phyloP scores from a whole-genome alignment of 1,140 invertebrate species.

The Olivierus martensii region DNA sequence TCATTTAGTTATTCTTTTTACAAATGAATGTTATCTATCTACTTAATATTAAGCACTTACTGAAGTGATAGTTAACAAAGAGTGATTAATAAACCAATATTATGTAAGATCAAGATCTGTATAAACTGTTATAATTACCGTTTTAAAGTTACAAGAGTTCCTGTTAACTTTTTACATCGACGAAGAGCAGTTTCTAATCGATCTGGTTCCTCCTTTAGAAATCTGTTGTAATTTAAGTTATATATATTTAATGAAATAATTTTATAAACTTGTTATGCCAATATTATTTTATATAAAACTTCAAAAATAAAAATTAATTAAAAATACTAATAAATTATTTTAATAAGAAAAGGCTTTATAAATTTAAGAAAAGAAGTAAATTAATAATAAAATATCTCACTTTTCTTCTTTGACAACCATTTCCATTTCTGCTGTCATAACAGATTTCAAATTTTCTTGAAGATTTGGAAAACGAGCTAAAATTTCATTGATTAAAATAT shows the following conservation, averaged over 20 bases:
- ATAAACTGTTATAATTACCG: constrained; percentile 46
- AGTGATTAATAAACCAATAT: too few species aligned
- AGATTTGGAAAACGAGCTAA: constrained; percentile 69
- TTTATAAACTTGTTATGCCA: too few species aligned
- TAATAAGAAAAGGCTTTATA: too few species aligned
- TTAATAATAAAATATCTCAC: constrained; percentile 24
- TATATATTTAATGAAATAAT: too few species aligned
- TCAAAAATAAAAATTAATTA: too few species aligned
- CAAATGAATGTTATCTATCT: too few species aligned
- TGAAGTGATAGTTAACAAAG: too few species aligned
- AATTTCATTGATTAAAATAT: too few species aligned
- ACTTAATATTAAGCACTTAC: too few species aligned
- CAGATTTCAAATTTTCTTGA: constrained; percentile 73
- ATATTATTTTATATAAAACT: too few species aligned
- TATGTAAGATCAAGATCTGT: neutral
- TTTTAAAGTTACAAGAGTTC: constrained; percentile 89
- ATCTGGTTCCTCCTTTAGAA: constrained; percentile 89
- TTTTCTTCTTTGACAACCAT: constrained; percentile 86
- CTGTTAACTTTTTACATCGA: constrained; percentile 90
- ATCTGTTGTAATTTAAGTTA: constrained; percentile 34
- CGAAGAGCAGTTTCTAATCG: constrained; percentile 74
- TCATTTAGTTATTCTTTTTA: too few species aligned
- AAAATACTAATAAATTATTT: too few species aligned
- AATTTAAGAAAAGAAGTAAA: neutral
- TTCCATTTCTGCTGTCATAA: constrained; percentile 85